phyloP scores from a whole-genome alignment of 1,140 invertebrate species.

The Batillaria attramentaria region DNA sequence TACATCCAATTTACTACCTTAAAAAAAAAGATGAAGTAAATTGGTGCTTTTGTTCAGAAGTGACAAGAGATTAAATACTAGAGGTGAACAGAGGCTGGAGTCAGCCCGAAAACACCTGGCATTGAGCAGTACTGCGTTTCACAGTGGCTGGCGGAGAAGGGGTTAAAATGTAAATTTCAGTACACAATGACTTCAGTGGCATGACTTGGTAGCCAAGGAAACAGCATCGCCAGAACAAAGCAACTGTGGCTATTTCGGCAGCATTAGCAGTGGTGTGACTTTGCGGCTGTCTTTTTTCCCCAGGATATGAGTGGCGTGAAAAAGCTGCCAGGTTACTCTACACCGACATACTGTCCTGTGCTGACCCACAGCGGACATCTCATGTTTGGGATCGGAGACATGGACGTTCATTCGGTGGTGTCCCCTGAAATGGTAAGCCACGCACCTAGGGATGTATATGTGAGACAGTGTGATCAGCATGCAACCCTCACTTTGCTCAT shows the following conservation, averaged over 20 bases:
- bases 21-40: too few relatives aligned
- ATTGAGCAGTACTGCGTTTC: too few relatives aligned
- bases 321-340: conserved; percentile 72
- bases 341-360: conserved; percentile 83
- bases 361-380: conserved; percentile 84
- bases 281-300: neutral
- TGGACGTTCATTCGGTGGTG: conserved; percentile 84
- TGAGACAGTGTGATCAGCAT: neutral
- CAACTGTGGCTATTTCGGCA: neutral
- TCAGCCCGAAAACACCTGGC: too few relatives aligned
- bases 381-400: conserved; percentile 85
- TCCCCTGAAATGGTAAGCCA: conserved; percentile 74
- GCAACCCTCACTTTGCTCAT: neutral
- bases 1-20: too few relatives aligned
- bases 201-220: neutral
- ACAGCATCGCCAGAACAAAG: neutral
- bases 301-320: conserved; percentile 71
- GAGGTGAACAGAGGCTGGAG: too few relatives aligned
- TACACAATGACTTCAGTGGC: neutral
- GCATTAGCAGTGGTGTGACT: too few relatives aligned
- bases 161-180: too few relatives aligned
- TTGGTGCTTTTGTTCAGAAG: too few relatives aligned
- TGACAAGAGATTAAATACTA: too few relatives aligned
- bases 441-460: too few relatives aligned
- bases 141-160: too few relatives aligned